Evolutionary conservation across 2,113 vertebrate species (phyloP), one percentile per base, ranked within the genome.

Genomic region (Edolisoma coerulescens): DNA sequence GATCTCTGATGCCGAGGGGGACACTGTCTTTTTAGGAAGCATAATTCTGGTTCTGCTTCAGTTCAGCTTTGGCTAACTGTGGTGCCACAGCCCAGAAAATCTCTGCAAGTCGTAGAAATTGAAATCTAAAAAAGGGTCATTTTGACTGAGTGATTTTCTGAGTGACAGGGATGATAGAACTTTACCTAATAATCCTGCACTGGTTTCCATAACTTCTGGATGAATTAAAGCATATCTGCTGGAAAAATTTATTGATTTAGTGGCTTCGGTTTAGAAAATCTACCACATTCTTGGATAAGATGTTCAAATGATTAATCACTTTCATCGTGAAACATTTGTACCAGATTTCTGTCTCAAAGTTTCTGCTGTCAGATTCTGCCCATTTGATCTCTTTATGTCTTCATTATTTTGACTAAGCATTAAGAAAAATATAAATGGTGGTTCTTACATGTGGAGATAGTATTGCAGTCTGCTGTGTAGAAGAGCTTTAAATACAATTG

Each of bases 91-190:
- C 35, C 50, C 75, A 90, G 78, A 76, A 94, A 85, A 80, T 50
- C 50, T 83, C 87, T 70, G 47, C 11, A 0, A 95, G 50, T 91
- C 54, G 44, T 24, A 77, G 60, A 85, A 85, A 67, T 12, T 67
- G 52, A 86, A 93, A 87, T 83, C 78, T 59, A 16, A 67, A 88
- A 88, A 44, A 21, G 8, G 22, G 74, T 76, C 7, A 0, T 93
- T 96, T 89, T 93, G 67, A 63, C 56, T 63, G 71, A 80, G 45
- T 83, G 67, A 37, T 86, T 88, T 95, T 80, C 54, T 91, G 59
- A 5, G 1, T 88, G 78, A 69, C 71, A 83, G 75, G 50, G 28
- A 54, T 70, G 70, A 90, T 70, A 49, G 59, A 88, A 84, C 54
- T 93, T 94, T 44, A 60, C 41, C 69, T 91, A 77, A 63, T 88